Evolutionary conservation across 2,888 invertebrate species (phyloP).

Genomic region (Drosophila anomalipes): DNA sequence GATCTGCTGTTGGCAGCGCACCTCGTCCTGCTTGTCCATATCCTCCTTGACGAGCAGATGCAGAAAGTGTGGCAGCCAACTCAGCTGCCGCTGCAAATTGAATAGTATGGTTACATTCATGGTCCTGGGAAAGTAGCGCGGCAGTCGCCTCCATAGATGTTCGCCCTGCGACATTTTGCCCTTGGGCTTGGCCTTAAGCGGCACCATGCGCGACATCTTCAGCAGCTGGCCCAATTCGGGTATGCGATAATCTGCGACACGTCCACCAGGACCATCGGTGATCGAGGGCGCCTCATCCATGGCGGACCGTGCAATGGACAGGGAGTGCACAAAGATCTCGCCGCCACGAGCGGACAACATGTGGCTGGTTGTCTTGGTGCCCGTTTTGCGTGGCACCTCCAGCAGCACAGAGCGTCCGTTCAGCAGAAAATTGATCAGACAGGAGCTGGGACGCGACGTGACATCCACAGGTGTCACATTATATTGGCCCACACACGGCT

Average conservation of each 20-base stretch:
- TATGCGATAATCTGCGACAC: slow-evolving; percentile 95
- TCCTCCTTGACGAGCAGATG: slow-evolving; percentile 92
- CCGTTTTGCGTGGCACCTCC: slow-evolving; percentile 94
- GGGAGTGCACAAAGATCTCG: slow-evolving; percentile 97
- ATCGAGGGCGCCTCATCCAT: slow-evolving; percentile 98
- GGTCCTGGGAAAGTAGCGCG: slow-evolving; percentile 94
- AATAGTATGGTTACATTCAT: slow-evolving; percentile 95
- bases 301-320: slow-evolving; percentile 93
- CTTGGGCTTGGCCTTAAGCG: slow-evolving; percentile 87
- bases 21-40: slow-evolving; percentile 93
- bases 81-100: slow-evolving; percentile 91
- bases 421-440: slow-evolving; percentile 98
- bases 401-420: slow-evolving; percentile 96
- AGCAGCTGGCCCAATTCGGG: slow-evolving; percentile 95
- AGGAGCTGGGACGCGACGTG: slow-evolving; percentile 98
- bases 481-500: slow-evolving; percentile 93
- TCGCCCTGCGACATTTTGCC: slow-evolving; percentile 87
- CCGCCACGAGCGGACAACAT: slow-evolving; percentile 97
- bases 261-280: slow-evolving; percentile 96
- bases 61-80: slow-evolving; percentile 93
- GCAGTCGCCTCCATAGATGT: slow-evolving; percentile 90
- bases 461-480: slow-evolving; percentile 98
- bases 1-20: slow-evolving; percentile 94
- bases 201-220: slow-evolving; percentile 92
- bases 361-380: slow-evolving; percentile 95